Conservation (phyloP, 2,113 vertebrate species). For the Acinonyx jubatus region DNA sequence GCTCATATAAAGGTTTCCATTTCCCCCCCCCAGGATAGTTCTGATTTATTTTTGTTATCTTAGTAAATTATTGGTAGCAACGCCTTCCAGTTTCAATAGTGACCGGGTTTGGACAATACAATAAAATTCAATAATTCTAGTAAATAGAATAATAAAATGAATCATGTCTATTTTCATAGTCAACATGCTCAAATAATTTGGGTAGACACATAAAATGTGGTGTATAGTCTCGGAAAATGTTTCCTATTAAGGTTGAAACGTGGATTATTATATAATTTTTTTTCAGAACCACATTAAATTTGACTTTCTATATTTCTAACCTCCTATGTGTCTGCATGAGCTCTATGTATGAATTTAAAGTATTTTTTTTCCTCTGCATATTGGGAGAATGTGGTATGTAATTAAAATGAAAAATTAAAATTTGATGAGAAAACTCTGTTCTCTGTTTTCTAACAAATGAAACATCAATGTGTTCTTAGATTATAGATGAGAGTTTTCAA, state of each 20-base stretch:
- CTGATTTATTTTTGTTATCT: neutral
- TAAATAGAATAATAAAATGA: neutral
- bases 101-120: neutral
- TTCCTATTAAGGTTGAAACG: neutral
- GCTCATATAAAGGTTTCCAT: neutral
- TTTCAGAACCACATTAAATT: neutral
- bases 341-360: neutral
- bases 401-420: constrained; percentile 52
- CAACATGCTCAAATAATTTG: neutral
- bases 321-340: neutral
- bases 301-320: neutral
- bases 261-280: neutral
- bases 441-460: neutral
- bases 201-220: neutral
- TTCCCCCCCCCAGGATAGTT: neutral
- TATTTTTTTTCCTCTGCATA: neutral
- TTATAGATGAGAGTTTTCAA: constrained; percentile 25
- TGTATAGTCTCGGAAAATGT: neutral
- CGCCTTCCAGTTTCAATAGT: neutral
- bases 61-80: neutral
- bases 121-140: neutral
- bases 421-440: constrained; percentile 32
- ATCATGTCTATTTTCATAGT: neutral
- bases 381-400: neutral
- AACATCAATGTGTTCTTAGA: constrained; percentile 1